Conservation (phyloP, 23 tunicate genomes). For the Diplosoma virens region DNA sequence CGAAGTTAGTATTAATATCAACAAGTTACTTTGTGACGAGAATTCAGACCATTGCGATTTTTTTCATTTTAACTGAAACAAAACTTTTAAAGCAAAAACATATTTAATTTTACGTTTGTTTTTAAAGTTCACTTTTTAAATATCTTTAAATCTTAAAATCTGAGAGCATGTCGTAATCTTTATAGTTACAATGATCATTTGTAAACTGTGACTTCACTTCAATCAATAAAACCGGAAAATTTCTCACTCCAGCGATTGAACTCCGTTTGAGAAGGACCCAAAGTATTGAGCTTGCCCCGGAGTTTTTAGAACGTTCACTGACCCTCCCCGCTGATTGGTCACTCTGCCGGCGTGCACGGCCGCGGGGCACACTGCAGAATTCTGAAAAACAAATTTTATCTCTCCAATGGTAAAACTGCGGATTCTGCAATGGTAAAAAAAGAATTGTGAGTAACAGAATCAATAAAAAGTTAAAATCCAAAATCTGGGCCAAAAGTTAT, state of each 20-base stretch:
- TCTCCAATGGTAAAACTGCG: background rate
- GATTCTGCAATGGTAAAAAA: background rate
- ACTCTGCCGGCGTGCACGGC: constrained; percentile 81
- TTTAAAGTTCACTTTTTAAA: no score
- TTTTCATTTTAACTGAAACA: no score
- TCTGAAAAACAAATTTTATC: constrained; percentile 25
- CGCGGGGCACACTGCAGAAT: constrained; percentile 89
- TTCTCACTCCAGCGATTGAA: constrained; percentile 52
- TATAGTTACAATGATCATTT: no score
- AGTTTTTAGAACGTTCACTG: constrained; percentile 42
- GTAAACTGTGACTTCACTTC: no score
- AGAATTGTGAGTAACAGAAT: background rate
- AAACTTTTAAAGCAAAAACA: no score
- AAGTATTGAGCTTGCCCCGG: constrained; percentile 47
- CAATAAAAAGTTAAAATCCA: background rate
- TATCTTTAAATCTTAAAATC: no score
- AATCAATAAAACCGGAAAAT: no score
- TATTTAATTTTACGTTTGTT: no score
- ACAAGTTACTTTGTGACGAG: no score
- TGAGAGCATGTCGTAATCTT: no score
- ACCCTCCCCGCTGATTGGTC: constrained; percentile 69
- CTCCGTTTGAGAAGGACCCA: constrained; percentile 56
- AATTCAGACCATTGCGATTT: no score
- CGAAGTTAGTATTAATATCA: no score
- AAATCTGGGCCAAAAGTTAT: background rate